A percentile compares a stretch with the other conserved stretches of the same genome.
Conservation (phyloP, 2,888 invertebrate genomes). For the Acleris laterana region DNA sequence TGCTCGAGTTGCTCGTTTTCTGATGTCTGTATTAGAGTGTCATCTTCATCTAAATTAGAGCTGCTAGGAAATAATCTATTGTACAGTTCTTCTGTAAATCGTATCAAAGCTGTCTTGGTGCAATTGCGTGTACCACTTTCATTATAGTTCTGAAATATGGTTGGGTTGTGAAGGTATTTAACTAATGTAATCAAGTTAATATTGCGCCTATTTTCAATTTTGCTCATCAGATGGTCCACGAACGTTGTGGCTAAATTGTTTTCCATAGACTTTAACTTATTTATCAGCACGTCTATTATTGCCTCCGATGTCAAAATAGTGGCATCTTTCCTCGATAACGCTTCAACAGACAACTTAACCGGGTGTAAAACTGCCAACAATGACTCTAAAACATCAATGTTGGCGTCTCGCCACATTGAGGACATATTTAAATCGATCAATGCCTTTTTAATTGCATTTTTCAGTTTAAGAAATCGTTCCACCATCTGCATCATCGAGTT, state of each 20-base stretch:
- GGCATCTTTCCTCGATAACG: too few species aligned
- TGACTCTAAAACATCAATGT: too few species aligned
- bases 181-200: neutral
- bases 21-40: too few species aligned
- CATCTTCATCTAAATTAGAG: slow-evolving; percentile 22
- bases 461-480: slow-evolving; percentile 30
- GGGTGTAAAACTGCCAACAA: too few species aligned
- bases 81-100: slow-evolving; percentile 28
- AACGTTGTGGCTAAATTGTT: slow-evolving; percentile 1
- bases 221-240: neutral
- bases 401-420: slow-evolving; percentile 26
- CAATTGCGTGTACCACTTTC: slow-evolving; percentile 9
- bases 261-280: slow-evolving; percentile 2
- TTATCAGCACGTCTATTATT: too few species aligned
- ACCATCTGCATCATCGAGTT: slow-evolving; percentile 24
- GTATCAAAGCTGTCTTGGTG: slow-evolving; percentile 22
- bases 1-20: too few species aligned
- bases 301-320: too few species aligned
- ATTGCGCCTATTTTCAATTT: slow-evolving; percentile 1
- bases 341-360: too few species aligned
- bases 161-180: neutral
- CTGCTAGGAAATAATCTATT: slow-evolving; percentile 17
- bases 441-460: slow-evolving; percentile 29
- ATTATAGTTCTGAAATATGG: slow-evolving; percentile 4
- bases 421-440: slow-evolving; percentile 32